phyloP scores from a whole-genome alignment of 30 jellyfish, hydroid and myxozoan genomes.

The Turritopsis rubra region DNA sequence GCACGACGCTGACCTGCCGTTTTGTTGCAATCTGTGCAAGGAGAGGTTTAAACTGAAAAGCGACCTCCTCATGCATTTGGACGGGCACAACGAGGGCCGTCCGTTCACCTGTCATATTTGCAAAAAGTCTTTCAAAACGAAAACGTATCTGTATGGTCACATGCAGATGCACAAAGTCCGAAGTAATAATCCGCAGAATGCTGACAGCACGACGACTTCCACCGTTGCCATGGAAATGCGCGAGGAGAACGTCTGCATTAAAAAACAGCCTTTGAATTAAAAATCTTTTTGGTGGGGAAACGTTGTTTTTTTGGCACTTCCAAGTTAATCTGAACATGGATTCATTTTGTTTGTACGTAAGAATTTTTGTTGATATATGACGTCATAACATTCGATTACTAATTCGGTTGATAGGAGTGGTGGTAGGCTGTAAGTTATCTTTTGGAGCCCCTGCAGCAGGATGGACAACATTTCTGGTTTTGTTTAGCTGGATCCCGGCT shows the following conservation, averaged over 20 bases:
- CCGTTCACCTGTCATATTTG: conserved; percentile 38
- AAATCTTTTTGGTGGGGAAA: no score
- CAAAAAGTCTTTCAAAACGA: conserved; percentile 35
- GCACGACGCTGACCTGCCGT: conserved; percentile 29
- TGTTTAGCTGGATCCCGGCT: no score
- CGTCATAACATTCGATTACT: no score
- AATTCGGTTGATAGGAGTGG: no score
- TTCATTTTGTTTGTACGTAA: no score
- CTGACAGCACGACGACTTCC: neutral
- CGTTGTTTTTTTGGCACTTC: no score
- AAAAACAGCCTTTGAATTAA: neutral
- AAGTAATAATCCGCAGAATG: neutral
- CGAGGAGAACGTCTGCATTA: neutral
- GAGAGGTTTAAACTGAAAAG: conserved; percentile 27
- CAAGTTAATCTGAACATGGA: no score
- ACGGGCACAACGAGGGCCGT: conserved; percentile 35
- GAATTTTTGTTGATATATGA: no score
- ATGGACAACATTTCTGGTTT: no score
- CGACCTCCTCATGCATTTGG: conserved; percentile 26
- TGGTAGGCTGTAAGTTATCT: no score
- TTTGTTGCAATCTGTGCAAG: conserved; percentile 16
- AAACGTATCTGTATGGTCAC: conserved; percentile 33
- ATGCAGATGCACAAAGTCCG: conserved; percentile 37
- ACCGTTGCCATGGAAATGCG: neutral
- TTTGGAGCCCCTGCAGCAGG: no score